A percentile compares a stretch with the other conserved stretches of the same genome.
Conservation (phyloP, 2,797 vertebrate species). For the Cyclura pinguis region DNA sequence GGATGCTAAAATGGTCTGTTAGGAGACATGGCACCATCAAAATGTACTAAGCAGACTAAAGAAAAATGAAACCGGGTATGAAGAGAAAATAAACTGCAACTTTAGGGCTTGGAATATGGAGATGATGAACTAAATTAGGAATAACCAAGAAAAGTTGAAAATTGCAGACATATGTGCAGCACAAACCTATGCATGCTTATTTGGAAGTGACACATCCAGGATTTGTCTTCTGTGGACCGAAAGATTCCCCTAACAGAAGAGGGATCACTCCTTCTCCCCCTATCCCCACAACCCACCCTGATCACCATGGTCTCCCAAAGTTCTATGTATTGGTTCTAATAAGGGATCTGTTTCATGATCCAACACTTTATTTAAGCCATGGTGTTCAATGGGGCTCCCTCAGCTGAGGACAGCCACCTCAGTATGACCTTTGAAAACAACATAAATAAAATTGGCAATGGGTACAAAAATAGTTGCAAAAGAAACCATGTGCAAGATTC, state of each 20-base stretch:
- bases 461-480: neutral
- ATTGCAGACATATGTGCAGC: neutral
- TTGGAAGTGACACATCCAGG: neutral
- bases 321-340: neutral
- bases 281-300: neutral
- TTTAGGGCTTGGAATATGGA: neutral
- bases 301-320: neutral
- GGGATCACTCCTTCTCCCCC: neutral
- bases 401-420: neutral
- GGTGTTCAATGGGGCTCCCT: neutral
- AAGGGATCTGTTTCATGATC: neutral
- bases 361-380: neutral
- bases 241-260: neutral
- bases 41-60: neutral
- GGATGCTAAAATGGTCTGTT: neutral
- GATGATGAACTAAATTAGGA: neutral
- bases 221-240: neutral
- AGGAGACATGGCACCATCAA: slow-evolving; percentile 17
- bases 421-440: neutral
- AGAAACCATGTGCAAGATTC: neutral
- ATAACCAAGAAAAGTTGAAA: neutral
- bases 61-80: slow-evolving; percentile 7
- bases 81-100: neutral
- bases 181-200: neutral
- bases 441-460: neutral